Conservation (phyloP, 1,140 invertebrate genomes). For the Mamestra configurata region DNA sequence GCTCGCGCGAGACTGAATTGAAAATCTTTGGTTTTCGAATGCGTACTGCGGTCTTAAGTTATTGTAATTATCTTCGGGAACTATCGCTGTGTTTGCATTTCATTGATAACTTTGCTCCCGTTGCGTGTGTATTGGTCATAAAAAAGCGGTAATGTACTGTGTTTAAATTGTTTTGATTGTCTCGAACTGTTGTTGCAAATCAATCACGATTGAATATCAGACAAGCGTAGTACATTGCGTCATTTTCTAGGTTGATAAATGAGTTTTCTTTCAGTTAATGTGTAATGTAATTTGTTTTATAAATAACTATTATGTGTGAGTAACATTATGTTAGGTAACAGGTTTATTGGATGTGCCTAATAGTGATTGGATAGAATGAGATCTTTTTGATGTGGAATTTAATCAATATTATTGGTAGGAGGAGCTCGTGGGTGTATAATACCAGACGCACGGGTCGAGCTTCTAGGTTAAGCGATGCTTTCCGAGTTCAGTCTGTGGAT, state of each 20-base stretch:
- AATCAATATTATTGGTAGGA: too few species aligned
- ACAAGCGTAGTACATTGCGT: slow-evolving; percentile 40
- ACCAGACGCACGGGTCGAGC: too few species aligned
- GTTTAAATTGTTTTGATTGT: neutral
- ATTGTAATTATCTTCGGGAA: neutral
- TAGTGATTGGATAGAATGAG: neutral
- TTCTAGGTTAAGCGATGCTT: too few species aligned
- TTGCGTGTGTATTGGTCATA: neutral
- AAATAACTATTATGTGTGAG: neutral
- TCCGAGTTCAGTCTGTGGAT: too few species aligned
- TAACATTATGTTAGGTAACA: neutral
- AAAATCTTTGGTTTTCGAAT: slow-evolving; percentile 35
- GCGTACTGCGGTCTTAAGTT: slow-evolving; percentile 19
- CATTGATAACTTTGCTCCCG: slow-evolving; percentile 40
- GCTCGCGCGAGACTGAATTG: slow-evolving; percentile 68
- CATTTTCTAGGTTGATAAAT: slow-evolving; percentile 38
- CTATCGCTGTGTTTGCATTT: slow-evolving; percentile 18
- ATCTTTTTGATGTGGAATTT: neutral
- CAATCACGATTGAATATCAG: slow-evolving; percentile 38
- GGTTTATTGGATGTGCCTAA: too few species aligned
- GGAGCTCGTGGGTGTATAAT: too few species aligned
- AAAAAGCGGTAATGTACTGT: slow-evolving; percentile 1
- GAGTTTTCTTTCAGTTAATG: slow-evolving; percentile 8
- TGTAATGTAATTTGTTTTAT: slow-evolving; percentile 45
- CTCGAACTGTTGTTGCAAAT: neutral